A percentile compares a stretch with the other conserved stretches of the same genome.
Conservation (phyloP, 2,113 vertebrate genomes). For the Myodes glareolus region DNA sequence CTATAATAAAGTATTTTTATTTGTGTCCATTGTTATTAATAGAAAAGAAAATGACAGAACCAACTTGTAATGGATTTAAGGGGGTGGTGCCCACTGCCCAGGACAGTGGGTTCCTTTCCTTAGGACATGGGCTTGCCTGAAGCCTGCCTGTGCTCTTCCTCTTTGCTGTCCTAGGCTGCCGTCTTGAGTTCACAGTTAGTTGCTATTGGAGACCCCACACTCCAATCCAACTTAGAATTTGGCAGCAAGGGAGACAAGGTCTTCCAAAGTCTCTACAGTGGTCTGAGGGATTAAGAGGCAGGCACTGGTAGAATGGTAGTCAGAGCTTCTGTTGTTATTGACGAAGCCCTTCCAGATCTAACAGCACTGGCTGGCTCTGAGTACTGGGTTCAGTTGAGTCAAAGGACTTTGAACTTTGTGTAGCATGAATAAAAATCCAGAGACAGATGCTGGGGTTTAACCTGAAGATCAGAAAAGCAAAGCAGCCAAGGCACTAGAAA, state of each 20-base stretch:
- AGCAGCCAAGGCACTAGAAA: too few relatives aligned
- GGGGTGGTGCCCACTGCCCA: too few relatives aligned
- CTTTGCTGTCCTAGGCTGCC: background rate
- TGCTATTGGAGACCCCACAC: background rate
- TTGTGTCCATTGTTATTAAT: conserved; percentile 38
- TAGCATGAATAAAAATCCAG: too few relatives aligned
- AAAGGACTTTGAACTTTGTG: too few relatives aligned
- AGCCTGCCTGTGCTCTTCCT: background rate
- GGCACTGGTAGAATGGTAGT: background rate
- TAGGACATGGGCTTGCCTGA: rapidly evolving
- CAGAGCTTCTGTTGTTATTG: too few relatives aligned
- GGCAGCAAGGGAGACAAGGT: background rate
- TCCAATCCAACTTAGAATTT: background rate
- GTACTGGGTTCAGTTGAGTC: too few relatives aligned
- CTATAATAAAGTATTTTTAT: conserved; percentile 84
- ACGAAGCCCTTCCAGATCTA: too few relatives aligned
- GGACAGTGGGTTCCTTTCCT: background rate
- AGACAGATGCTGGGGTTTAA: too few relatives aligned
- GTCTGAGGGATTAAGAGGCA: background rate
- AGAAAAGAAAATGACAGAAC: background rate
- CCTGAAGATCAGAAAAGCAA: too few relatives aligned
- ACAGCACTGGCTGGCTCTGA: too few relatives aligned
- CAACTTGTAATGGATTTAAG: background rate
- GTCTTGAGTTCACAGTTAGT: background rate
- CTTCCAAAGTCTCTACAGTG: background rate